Evolutionary conservation across 2,888 invertebrate species (phyloP).

Genomic region (Eupithecia subumbrata): DNA sequence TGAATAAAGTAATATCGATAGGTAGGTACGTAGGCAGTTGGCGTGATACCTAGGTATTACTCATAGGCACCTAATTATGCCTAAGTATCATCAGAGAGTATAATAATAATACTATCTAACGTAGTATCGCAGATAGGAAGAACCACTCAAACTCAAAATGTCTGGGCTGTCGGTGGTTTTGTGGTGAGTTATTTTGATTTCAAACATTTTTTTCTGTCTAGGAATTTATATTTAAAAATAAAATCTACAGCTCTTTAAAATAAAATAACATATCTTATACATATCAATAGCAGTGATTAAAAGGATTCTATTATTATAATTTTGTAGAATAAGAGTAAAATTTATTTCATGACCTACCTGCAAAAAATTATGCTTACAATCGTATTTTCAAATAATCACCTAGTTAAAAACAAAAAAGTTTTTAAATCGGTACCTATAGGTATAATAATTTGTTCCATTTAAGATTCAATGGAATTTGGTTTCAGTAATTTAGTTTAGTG

Average conservation of each 20-base stretch:
- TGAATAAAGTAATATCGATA: no score
- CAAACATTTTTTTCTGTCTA: neutral
- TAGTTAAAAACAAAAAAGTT: no score
- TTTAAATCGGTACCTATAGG: no score
- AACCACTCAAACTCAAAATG: neutral
- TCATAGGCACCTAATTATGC: neutral
- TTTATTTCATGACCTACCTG: no score
- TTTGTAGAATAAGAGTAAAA: neutral
- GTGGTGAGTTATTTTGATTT: neutral
- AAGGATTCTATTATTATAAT: neutral
- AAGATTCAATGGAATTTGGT: no score
- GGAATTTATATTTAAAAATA: neutral
- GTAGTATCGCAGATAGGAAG: neutral
- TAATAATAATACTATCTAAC: neutral
- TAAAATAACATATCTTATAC: neutral
- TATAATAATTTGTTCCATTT: no score
- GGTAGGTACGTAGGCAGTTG: neutral
- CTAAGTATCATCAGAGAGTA: neutral
- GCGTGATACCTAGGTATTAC: neutral
- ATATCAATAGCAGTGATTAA: no score
- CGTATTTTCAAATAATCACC: no score
- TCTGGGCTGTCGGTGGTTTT: neutral
- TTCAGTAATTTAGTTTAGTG: no score
- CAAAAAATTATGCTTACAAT: no score
- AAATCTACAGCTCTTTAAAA: neutral